Base-by-base conservation (phyloP, 2,888 invertebrate genomes). In the Harpalus rubripes region DNA sequence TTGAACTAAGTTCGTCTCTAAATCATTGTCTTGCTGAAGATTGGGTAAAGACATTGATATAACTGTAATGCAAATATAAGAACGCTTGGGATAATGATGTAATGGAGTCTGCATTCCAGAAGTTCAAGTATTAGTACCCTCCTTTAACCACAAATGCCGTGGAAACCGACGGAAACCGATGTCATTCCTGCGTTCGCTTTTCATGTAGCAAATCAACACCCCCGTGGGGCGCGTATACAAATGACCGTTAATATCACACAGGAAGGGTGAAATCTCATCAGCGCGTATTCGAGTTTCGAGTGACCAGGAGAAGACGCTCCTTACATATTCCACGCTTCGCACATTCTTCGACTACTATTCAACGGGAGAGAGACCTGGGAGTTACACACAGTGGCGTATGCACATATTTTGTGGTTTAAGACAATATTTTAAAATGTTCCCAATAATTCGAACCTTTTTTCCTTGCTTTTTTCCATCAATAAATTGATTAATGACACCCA, bases 251-350 rank as follows among this genome's bases (percentile, higher is more conserved):
- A 82, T 82, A 82, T 74, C 74, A 59, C 10, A 5, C 32, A 32
- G 52, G 58, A 74, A 82, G 82, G 74, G 72, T 58, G 58, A 82
- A 82, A 82, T 82, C 82, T 82, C 82, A 82, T 82, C 82, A 82
- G 39, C 32, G 74, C 16, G 59, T 61, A 82, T 82, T 74, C 56
- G 58, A 78, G 78, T 78, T 82, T 74, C 56, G 58, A 78, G 78
- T 78, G 78, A 78, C 78, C 78, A 78, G 58, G 12, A 32, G 78
- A 78, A 78, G 58, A 58, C 78, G 78, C 78, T 78, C 78, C 78
- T 78, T 78, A 78, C 78, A 78, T 78, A 78, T 58, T 78, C 78
- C 18, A 56, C 76, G 76, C 52, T 52, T 76, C 56, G 32, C 56
- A 18, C 72, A 74, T 74, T 74, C 72, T 52, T 22, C 44, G 68